phyloP scores from a whole-genome alignment of 2,888 invertebrate species.

The Brachynemurus nebulosus region DNA sequence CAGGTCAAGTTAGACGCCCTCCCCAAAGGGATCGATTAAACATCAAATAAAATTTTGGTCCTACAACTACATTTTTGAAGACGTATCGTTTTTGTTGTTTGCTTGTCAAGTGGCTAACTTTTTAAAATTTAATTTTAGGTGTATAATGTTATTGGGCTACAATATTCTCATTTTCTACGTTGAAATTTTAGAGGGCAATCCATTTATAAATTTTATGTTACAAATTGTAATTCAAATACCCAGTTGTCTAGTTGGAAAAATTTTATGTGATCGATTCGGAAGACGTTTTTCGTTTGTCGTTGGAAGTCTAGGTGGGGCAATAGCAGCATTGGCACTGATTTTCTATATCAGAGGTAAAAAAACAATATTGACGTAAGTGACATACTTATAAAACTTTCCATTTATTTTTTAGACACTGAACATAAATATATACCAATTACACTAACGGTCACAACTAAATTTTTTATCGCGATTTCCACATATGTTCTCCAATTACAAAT shows the following conservation, averaged over 20 bases:
- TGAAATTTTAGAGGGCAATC: conserved; percentile 43
- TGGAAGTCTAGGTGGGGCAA: conserved; percentile 30
- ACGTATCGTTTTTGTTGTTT: no score
- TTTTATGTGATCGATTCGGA: conserved; percentile 36
- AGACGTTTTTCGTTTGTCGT: conserved; percentile 35
- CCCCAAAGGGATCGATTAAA: no score
- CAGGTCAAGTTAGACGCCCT: no score
- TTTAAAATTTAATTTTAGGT: no score
- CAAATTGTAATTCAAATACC: conserved; percentile 50
- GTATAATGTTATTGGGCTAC: no score
- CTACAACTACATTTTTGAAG: no score
- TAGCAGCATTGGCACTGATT: conserved; percentile 31
- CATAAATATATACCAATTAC: no score
- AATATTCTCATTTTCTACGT: conserved; percentile 38
- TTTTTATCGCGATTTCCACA: conserved; percentile 39
- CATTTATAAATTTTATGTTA: conserved; percentile 48
- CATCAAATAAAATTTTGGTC: no score
- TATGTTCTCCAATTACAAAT: conserved; percentile 44
- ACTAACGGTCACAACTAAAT: no score
- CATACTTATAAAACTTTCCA: background rate
- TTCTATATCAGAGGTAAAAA: conserved; percentile 28
- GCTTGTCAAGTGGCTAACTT: no score
- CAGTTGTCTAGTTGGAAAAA: conserved; percentile 42
- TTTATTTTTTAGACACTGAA: no score
- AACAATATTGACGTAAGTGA: background rate